These are phyloP conservation scores for human DNA, from an alignment of 2,113 vertebrate genomes.

Conservation along the genomic window DNA sequence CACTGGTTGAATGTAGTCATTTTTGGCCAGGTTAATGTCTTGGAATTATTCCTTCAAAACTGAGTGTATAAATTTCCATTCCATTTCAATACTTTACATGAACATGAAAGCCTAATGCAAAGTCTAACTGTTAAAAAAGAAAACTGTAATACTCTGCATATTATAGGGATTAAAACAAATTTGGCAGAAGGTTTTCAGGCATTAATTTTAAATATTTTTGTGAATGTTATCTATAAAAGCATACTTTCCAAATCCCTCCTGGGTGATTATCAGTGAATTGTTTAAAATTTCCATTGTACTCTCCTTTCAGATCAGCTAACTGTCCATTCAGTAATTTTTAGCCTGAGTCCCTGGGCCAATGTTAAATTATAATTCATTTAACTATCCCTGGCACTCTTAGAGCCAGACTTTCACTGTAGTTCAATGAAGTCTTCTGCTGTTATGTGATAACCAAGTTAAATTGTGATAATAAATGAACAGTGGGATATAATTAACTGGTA, in stretches of 20 bases:
- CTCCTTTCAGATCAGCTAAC: constrained; percentile 48
- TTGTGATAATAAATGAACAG: constrained; percentile 42
- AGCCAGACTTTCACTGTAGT: constrained; percentile 48
- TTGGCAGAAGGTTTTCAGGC: constrained; percentile 51
- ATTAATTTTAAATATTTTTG: constrained; percentile 69
- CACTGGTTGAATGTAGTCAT: constrained; percentile 60
- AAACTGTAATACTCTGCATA: constrained; percentile 59
- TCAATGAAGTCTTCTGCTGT: constrained; percentile 47
- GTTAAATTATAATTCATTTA: constrained; percentile 66
- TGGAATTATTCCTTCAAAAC: constrained; percentile 79
- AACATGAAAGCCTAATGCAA: constrained; percentile 73
- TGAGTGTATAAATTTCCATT: constrained; percentile 78
- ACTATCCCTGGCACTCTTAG: constrained; percentile 48
- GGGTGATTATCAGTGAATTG: constrained; percentile 54
- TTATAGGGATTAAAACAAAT: constrained; percentile 68
- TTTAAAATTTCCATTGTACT: constrained; percentile 66
- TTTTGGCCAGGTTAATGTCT: constrained; percentile 77
- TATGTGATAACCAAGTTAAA: constrained; percentile 61
- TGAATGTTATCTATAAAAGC: constrained; percentile 72
- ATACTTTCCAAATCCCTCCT: constrained; percentile 64
- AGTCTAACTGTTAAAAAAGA: constrained; percentile 49
- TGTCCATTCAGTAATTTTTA: constrained; percentile 57
- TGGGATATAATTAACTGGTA: constrained; percentile 13
- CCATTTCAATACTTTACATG: constrained; percentile 76
- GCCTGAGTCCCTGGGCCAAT: constrained; percentile 43